Percentiles rank a stretch among this genome's conserved stretches.
phyloP scores from a whole-genome alignment of 2,797 vertebrate genomes.

The Macrochelys suwanniensis region DNA sequence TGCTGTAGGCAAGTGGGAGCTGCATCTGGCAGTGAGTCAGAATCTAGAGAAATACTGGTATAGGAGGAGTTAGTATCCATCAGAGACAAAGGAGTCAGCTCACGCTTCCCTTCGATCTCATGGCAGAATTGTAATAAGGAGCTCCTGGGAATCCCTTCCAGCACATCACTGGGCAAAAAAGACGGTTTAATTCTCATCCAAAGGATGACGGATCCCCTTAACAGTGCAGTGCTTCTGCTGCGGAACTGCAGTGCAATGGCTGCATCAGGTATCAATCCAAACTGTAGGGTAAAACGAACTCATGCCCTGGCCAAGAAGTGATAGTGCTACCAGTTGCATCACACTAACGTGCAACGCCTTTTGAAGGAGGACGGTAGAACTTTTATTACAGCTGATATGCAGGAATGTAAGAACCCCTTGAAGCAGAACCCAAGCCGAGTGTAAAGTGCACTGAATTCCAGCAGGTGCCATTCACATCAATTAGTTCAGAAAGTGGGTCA shows the following conservation, averaged over 20 bases:
- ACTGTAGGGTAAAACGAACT: neutral
- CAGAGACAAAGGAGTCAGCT: neutral
- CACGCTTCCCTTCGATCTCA: neutral
- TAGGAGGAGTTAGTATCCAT: neutral
- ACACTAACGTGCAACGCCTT: neutral
- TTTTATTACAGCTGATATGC: accelerated
- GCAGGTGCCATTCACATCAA: neutral
- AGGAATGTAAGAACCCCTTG: neutral
- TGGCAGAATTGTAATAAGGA: neutral
- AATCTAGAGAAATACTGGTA: neutral
- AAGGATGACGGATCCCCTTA: accelerated
- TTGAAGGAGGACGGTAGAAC: neutral
- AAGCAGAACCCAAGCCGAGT: neutral
- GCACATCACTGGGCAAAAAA: neutral
- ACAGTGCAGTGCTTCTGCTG: neutral
- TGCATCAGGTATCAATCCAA: neutral
- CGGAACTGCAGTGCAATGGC: neutral
- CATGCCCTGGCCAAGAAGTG: neutral
- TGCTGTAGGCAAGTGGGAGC: neutral
- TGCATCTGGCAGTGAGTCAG: neutral
- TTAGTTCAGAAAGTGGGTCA: too few relatives aligned
- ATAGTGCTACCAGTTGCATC: accelerated
- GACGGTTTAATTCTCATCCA: neutral
- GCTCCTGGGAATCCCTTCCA: neutral
- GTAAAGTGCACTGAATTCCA: neutral